A percentile compares a stretch with the other conserved stretches of the same genome.
Evolutionary conservation across 2,888 invertebrate species (phyloP).

Genomic region (Cephus pygmeus): DNA sequence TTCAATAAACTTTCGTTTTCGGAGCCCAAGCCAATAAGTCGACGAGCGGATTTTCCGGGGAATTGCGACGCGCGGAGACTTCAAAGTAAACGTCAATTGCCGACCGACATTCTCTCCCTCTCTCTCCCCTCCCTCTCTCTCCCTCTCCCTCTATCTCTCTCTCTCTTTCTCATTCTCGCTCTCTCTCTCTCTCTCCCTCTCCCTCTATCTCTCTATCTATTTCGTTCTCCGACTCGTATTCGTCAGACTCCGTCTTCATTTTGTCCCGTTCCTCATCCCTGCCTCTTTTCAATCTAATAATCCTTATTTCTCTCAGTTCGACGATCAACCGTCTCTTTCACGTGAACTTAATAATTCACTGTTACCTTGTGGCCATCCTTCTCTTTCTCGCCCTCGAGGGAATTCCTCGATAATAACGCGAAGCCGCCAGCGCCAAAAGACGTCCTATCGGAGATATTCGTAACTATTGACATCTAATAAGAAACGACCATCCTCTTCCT

Average conservation of each 20-base stretch:
- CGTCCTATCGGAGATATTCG: not conserved
- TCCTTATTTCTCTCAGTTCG: slow-evolving; percentile 7
- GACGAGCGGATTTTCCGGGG: slow-evolving; percentile 25
- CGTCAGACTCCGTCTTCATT: slow-evolving; percentile 18
- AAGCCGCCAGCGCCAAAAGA: not conserved
- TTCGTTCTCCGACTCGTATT: slow-evolving; percentile 24
- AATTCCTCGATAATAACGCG: not conserved
- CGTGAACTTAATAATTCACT: slow-evolving; percentile 49
- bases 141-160: slow-evolving; percentile 28
- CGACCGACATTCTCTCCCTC: slow-evolving; percentile 33
- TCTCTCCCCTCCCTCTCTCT: slow-evolving; percentile 20
- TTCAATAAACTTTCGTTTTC: slow-evolving; percentile 12
- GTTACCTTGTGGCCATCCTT: not conserved
- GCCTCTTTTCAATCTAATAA: slow-evolving; percentile 15
- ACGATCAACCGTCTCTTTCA: not conserved
- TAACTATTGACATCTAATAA: not conserved
- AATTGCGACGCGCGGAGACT: slow-evolving; percentile 27
- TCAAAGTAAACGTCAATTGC: slow-evolving; percentile 41
- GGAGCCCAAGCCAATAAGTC: slow-evolving; percentile 33
- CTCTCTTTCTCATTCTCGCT: slow-evolving; percentile 21
- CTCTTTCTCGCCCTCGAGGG: not conserved
- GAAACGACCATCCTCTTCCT: not conserved
- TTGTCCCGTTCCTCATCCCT: slow-evolving; percentile 20
- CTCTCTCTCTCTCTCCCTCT: slow-evolving; percentile 13
- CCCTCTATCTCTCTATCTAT: not conserved